Conservation (phyloP, 1,140 invertebrate species). For the Anastatus disparis region DNA sequence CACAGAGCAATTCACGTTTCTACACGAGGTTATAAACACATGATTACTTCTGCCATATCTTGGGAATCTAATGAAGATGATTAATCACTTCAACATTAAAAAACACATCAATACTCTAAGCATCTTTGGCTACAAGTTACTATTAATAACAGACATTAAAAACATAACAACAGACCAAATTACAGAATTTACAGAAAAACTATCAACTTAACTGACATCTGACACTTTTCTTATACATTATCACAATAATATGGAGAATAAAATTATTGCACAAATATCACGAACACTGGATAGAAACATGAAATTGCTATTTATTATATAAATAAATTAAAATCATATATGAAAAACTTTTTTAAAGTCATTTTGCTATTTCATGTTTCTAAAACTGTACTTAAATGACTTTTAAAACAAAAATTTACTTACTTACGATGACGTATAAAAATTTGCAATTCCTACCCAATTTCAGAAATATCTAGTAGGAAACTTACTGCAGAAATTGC, state of each 20-base stretch:
- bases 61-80: slow-evolving; percentile 54
- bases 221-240: too few relatives aligned
- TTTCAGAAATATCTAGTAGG: slow-evolving; percentile 46
- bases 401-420: neutral
- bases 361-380: slow-evolving; percentile 7
- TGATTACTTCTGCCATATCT: slow-evolving; percentile 46
- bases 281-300: neutral
- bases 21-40: slow-evolving; percentile 46
- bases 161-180: neutral
- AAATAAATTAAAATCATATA: too few relatives aligned
- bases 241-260: too few relatives aligned
- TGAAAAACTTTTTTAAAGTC: too few relatives aligned
- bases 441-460: slow-evolving; percentile 2
- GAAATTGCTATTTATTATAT: too few relatives aligned
- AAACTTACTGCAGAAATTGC: slow-evolving; percentile 36
- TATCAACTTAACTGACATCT: too few relatives aligned
- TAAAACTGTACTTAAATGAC: neutral
- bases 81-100: too few relatives aligned
- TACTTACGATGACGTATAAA: slow-evolving; percentile 15
- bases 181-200: too few relatives aligned
- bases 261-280: too few relatives aligned
- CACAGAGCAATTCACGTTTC: slow-evolving; percentile 43
- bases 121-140: neutral
- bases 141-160: neutral
- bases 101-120: neutral